Evolutionary conservation across 2,797 vertebrate species (phyloP), one percentile per base, ranked within the genome.

Genomic region (Peromyscus melanophrys): DNA sequence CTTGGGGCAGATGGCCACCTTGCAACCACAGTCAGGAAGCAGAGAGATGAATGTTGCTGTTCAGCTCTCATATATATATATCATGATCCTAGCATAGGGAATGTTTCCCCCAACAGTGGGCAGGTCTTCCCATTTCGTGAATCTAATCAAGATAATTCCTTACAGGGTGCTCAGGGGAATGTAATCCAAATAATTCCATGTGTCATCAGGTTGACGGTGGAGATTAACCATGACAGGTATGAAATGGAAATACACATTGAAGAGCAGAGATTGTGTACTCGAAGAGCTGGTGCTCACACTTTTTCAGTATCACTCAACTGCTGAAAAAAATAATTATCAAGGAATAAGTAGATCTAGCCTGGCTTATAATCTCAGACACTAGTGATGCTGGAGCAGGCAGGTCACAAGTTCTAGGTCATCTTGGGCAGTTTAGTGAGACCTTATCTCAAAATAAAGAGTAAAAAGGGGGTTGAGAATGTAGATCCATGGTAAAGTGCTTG

Each of bases 221-320:
- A 55, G 21, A 87, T 21, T 49, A 49, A 85, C 46, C 4, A 27
- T 71, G 34, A 71, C 65, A 86, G 65, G 46, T 71, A 55, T n/a
- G 31, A 69, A 14, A 46, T 27, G 34, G 77, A 95, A 67, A 84
- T 17, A 6, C 31, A 61, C 43, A 49, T 57, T 77, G 83, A 46
- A 52, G 61, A 43, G 17, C 37, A 21, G 37, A 86, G 31, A 81
- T 29, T 46, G 31, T 34, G 93, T 77, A 96, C 81, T n/a, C 25
- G 75, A 34, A 69, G 57, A 69, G 4, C 27, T 88, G 97, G 80
- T 71, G 63, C 43, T 49, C 95, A 78, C 16, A 69, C 95, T 73
- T 85, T 97, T 94, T 97, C 14, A 93, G 2, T 37, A 57, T 96
- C 90, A 69, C 43, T 23, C 76, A 77, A 73, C 65, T 84, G 55